Percentiles rank a stretch among this genome's conserved stretches.
Conservation (phyloP, 2,888 invertebrate genomes). For the Erebia epiphron region DNA sequence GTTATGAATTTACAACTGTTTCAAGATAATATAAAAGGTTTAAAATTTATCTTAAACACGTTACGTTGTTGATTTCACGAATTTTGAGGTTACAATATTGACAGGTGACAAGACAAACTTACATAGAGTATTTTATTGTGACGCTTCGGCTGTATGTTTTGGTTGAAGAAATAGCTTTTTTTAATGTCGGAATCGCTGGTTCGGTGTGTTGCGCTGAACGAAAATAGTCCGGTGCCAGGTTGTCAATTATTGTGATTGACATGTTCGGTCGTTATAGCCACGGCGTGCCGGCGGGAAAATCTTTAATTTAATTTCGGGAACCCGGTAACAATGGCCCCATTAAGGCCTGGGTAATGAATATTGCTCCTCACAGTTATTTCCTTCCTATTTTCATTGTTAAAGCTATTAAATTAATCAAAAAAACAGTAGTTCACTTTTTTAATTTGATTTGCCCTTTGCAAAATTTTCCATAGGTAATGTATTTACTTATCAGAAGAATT, state of each 20-base stretch:
- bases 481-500: too few species aligned
- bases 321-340: conserved; percentile 28
- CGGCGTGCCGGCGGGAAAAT: conserved; percentile 44
- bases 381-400: neutral
- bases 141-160: conserved; percentile 37
- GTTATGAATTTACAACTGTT: conserved; percentile 14
- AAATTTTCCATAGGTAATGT: too few species aligned
- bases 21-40: conserved; percentile 43
- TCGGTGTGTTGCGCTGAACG: conserved; percentile 36
- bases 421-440: too few species aligned
- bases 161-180: conserved; percentile 37
- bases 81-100: conserved; percentile 78
- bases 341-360: conserved; percentile 8
- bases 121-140: conserved; percentile 40
- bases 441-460: too few species aligned
- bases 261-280: conserved; percentile 74
- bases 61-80: conserved; percentile 70
- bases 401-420: neutral
- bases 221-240: conserved; percentile 59
- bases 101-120: conserved; percentile 62
- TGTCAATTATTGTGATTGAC: conserved; percentile 82
- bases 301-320: conserved; percentile 25
- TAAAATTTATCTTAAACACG: conserved; percentile 63
- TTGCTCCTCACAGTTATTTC: neutral
- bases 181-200: conserved; percentile 38